Evolutionary conservation across 2,888 invertebrate genomes (phyloP), one percentile per base, ranked within the genome.

Genomic region (Gymnoscelis rufifasciata): DNA sequence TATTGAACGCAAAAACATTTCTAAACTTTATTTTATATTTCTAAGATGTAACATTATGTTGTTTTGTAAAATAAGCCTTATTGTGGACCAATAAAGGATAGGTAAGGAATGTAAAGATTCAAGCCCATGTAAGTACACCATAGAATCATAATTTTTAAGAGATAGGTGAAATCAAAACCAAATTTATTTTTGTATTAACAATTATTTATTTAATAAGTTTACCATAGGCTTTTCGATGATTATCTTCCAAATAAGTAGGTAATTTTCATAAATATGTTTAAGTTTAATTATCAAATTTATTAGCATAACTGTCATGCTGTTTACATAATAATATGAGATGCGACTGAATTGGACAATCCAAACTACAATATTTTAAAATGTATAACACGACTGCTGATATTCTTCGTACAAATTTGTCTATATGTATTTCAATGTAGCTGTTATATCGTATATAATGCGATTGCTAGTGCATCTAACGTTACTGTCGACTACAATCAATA

Each of bases 361-460:
- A 62, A 59, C 19, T 60, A 58, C 64, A 66, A 68, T 64, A 61
- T 60, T 62, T 59, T 63, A 62, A 64, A 66, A 66, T 58, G n/a
- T n/a, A n/a, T n/a, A n/a, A n/a, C n/a, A 66, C 64, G 67, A 77
- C 72, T 78, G 68, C 74, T 71, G 66, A 73, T 77, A 75, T 75
- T 76, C 78, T 79, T 77, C 79, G 81, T 81, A 82, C 82, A 82
- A 82, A 81, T 74, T 64, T 69, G 65, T 73, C 70, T 72, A 66
- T 76, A 64, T 74, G 65, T 74, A 71, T 62, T 62, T 63, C 66
- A 76, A 72, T 75, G 73, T 77, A 75, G 67, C 70, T 66, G 66
- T 64, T 71, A 66, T 73, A 73, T 70, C 74, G 79, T 74, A 78
- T 80, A 51, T 69, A 66, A 78, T 80, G 66, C 78, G 77, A 59